Conservation (phyloP, 2,888 invertebrate genomes). For the Volucella inflata region DNA sequence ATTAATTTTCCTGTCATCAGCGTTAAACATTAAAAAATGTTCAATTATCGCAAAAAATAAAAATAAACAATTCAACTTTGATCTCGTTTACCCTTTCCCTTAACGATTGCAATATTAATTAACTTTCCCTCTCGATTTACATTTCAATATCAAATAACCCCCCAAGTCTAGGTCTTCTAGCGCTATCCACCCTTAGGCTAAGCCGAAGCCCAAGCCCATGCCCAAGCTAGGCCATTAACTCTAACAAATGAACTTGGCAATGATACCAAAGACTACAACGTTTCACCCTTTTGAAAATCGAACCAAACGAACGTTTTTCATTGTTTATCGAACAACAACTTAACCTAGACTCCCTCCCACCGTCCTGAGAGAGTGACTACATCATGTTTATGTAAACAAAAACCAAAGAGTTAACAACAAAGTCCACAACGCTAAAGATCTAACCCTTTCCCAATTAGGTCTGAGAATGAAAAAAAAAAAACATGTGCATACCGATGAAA, state of each 20-base stretch:
- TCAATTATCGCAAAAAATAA: slow-evolving; percentile 6
- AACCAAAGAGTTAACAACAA: slow-evolving; percentile 3
- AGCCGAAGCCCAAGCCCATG: too few species aligned
- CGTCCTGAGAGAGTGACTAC: too few species aligned
- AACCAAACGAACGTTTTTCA: slow-evolving; percentile 29
- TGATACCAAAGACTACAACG: neutral
- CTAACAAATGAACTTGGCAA: slow-evolving; percentile 53
- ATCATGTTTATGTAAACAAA: neutral
- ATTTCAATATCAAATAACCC: slow-evolving; percentile 56
- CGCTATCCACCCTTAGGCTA: neutral
- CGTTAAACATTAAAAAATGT: neutral
- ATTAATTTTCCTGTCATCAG: too few species aligned
- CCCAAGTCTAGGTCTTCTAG: neutral
- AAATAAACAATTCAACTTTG: slow-evolving; percentile 25
- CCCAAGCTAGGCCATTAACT: too few species aligned
- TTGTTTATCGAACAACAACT: slow-evolving; percentile 62
- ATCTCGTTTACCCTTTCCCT: slow-evolving; percentile 26
- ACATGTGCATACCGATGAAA: neutral
- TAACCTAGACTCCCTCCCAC: slow-evolving; percentile 17
- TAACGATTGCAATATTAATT: slow-evolving; percentile 38
- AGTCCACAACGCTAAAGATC: too few species aligned
- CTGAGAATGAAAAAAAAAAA: slow-evolving; percentile 22
- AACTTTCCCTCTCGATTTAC: slow-evolving; percentile 63
- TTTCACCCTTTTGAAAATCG: too few species aligned
- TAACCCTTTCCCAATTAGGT: neutral